Evolutionary conservation across 2,888 invertebrate genomes (phyloP).

Genomic region (Caenorhabditis angaria): DNA sequence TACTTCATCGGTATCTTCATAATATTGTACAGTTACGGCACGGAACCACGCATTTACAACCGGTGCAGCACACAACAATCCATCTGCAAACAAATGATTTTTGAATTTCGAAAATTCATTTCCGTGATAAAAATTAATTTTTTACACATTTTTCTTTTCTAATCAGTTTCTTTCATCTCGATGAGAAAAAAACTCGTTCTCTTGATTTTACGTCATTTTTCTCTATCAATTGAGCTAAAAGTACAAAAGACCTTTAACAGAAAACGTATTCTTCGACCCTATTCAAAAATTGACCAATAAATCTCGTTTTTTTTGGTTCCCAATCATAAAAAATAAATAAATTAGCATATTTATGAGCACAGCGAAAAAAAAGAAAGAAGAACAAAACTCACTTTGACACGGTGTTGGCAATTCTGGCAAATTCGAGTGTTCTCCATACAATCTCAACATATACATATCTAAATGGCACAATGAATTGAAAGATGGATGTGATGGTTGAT

Average conservation of each 20-base stretch:
- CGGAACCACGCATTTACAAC: conserved; percentile 88
- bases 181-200: neutral
- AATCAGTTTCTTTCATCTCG: neutral
- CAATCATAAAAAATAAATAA: neutral
- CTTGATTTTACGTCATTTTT: neutral
- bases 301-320: neutral
- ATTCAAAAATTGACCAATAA: neutral
- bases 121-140: neutral
- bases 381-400: conserved; percentile 79
- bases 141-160: neutral
- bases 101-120: neutral
- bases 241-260: neutral
- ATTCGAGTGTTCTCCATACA: conserved; percentile 80
- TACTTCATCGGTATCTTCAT: conserved; percentile 77
- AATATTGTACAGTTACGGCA: conserved; percentile 83
- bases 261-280: neutral
- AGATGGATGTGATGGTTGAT: conserved; percentile 92
- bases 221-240: neutral
- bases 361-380: neutral
- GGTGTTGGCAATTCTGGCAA: conserved; percentile 85
- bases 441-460: conserved; percentile 79
- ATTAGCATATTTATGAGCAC: neutral
- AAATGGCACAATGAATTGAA: conserved; percentile 79
- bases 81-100: conserved; percentile 77
- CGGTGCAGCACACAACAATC: conserved; percentile 88